Percentiles rank a stretch among this genome's conserved stretches.
Evolutionary conservation across 1,140 invertebrate genomes (phyloP).

Genomic region (Papilio polyxenes): DNA sequence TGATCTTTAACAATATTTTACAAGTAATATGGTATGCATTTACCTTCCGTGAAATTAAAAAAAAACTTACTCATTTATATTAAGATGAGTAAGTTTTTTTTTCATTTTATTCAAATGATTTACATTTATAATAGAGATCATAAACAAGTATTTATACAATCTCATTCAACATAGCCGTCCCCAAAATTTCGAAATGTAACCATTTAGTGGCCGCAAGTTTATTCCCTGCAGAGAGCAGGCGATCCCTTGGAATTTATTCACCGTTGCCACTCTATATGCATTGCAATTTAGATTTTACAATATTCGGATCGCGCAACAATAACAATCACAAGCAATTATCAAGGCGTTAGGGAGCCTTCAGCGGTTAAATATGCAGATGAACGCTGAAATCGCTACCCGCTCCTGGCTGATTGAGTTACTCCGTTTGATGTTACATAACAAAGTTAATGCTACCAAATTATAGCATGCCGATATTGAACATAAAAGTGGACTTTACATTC

Average conservation of each 20-base stretch:
- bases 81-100: too few relatives aligned
- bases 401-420: constrained; percentile 15
- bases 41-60: not conserved
- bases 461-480: not conserved
- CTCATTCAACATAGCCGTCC: not conserved
- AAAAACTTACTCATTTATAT: not conserved
- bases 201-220: constrained; percentile 43
- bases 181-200: not conserved
- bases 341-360: constrained; percentile 46
- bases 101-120: not conserved
- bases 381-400: constrained; percentile 22
- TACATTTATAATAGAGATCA: not conserved
- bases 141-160: not conserved
- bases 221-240: constrained; percentile 44
- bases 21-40: not conserved
- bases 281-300: constrained; percentile 63
- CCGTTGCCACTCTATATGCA: constrained; percentile 58
- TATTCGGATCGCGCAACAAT: constrained; percentile 58
- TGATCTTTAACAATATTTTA: constrained; percentile 5
- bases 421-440: constrained; percentile 1
- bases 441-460: not conserved
- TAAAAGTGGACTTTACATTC: not conserved
- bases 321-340: constrained; percentile 60
- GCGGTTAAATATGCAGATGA: constrained; percentile 53
- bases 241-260: constrained; percentile 54